These are phyloP conservation scores for Nycticebus coucang DNA, from an alignment of 2,113 vertebrate species.

Conservation along the genomic window DNA sequence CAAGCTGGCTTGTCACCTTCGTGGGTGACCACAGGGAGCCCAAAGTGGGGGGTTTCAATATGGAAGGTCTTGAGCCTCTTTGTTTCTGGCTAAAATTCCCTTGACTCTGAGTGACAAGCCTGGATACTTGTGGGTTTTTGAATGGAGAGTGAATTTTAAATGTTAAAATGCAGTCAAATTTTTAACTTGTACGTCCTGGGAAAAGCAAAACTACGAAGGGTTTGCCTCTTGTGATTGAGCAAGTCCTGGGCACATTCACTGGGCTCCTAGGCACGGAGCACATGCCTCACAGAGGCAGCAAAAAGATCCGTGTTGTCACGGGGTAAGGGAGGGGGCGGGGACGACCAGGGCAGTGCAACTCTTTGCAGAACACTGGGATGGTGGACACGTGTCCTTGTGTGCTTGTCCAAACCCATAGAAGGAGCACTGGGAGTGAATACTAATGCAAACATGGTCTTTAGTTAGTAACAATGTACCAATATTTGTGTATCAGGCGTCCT, in stretches of 20 bases:
- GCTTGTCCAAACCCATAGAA: background rate
- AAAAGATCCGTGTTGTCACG: background rate
- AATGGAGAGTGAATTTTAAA: background rate
- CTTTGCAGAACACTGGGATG: background rate
- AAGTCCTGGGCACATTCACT: too few species aligned
- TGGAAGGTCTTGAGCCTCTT: too few species aligned
- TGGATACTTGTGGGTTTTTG: background rate
- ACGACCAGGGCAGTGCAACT: too few species aligned
- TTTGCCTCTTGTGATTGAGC: too few species aligned
- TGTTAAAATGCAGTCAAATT: background rate
- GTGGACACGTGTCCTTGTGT: rapidly evolving
- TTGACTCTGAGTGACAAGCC: background rate
- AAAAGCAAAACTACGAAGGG: background rate
- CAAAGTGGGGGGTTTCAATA: rapidly evolving
- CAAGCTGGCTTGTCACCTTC: background rate
- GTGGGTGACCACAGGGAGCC: rapidly evolving
- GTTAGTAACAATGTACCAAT: background rate
- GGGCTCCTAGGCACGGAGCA: too few species aligned
- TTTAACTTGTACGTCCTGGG: background rate
- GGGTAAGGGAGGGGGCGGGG: background rate
- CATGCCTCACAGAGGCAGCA: background rate
- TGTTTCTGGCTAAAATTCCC: background rate
- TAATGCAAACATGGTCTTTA: background rate
- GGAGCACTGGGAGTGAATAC: background rate
- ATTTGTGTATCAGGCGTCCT: background rate